phyloP scores from a whole-genome alignment of 2,113 vertebrate species.

The Antechinus flavipes region DNA sequence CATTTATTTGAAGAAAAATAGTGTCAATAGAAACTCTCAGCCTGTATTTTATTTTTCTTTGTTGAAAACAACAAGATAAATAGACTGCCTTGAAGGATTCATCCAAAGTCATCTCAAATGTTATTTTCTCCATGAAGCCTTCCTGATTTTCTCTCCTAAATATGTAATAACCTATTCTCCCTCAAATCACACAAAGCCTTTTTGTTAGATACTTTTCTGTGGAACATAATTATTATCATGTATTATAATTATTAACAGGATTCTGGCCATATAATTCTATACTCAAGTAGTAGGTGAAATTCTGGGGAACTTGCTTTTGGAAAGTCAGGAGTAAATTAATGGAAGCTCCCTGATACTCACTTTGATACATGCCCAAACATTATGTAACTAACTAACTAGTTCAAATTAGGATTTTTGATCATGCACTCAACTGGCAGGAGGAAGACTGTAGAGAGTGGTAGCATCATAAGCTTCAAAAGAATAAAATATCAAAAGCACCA shows the following conservation, averaged over 20 bases:
- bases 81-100: background rate
- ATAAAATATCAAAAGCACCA: background rate
- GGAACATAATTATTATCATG: background rate
- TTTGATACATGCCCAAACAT: background rate
- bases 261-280: background rate
- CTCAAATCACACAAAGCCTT: background rate
- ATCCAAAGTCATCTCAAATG: background rate
- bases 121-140: background rate
- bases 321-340: background rate
- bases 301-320: background rate
- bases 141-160: background rate
- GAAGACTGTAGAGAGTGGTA: too few relatives aligned
- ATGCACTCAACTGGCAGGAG: too few relatives aligned
- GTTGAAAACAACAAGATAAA: background rate
- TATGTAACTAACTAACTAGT: background rate
- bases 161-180: background rate
- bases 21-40: background rate
- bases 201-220: background rate
- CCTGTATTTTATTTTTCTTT: background rate
- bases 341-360: background rate
- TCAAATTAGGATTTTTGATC: too few relatives aligned
- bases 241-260: background rate
- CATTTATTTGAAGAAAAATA: background rate
- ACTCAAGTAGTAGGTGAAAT: background rate
- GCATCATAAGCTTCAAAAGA: too few relatives aligned